These are phyloP conservation scores for Sclerurus mexicanus DNA, from an alignment of 2,113 vertebrate species.

Conservation along the genomic window DNA sequence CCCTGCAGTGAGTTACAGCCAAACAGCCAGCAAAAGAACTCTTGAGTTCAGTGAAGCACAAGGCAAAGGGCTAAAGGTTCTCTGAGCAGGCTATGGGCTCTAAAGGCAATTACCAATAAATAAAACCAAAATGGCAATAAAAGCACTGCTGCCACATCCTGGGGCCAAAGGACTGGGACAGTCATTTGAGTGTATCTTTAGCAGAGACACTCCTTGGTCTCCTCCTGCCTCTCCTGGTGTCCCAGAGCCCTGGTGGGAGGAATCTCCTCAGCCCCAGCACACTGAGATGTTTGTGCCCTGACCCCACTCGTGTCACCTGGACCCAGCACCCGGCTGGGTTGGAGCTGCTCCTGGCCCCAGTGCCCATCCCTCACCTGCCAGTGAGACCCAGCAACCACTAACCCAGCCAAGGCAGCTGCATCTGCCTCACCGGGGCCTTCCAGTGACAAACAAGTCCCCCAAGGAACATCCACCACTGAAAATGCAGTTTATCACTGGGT, in stretches of 20 bases:
- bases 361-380: not conserved
- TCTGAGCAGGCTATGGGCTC: not conserved
- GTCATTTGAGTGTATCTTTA: not conserved
- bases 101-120: not conserved
- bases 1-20: not conserved
- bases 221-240: rapidly evolving
- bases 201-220: not conserved
- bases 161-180: not conserved
- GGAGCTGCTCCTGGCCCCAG: not conserved
- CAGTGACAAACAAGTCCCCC: not conserved
- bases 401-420: not conserved
- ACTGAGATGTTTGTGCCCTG: rapidly evolving
- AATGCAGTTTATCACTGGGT: rapidly evolving
- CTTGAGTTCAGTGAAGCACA: not conserved
- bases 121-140: not conserved
- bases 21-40: not conserved
- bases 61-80: not conserved
- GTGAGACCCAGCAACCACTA: rapidly evolving
- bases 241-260: not conserved
- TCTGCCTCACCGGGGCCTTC: not conserved
- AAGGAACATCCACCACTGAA: not conserved
- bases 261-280: not conserved
- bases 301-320: rapidly evolving
- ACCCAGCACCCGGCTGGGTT: rapidly evolving
- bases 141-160: not conserved